Evolutionary conservation across 2,113 vertebrate genomes (phyloP).

Genomic region (Parus major): DNA sequence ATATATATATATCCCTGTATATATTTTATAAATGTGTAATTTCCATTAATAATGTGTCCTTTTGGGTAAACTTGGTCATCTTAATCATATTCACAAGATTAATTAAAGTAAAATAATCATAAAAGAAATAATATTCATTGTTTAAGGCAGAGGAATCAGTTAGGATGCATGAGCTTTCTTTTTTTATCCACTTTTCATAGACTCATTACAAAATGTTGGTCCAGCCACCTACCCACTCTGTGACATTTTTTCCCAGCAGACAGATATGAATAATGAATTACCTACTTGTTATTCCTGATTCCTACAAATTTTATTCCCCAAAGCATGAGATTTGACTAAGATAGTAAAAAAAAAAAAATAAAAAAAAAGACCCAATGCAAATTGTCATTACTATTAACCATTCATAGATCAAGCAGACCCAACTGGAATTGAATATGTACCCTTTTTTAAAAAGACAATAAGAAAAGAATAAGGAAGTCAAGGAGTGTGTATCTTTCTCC

Average conservation of each 20-base stretch:
- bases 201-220: not conserved
- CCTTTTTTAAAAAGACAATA: not conserved
- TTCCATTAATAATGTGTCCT: not conserved
- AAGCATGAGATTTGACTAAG: not conserved
- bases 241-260: not conserved
- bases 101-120: not conserved
- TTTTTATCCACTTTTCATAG: not conserved
- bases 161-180: not conserved
- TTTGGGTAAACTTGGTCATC: not conserved
- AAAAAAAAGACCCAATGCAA: not conserved
- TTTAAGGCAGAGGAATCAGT: not conserved
- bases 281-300: not conserved
- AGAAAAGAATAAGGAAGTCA: not conserved
- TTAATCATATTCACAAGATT: not conserved
- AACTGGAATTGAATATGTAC: not conserved
- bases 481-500: not conserved
- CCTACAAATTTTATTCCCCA: not conserved
- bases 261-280: constrained; percentile 26
- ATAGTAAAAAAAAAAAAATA: not conserved
- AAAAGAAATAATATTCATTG: not conserved
- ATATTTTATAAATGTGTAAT: not conserved
- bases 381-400: not conserved
- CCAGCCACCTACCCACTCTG: not conserved
- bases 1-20: not conserved
- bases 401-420: not conserved